These are phyloP conservation scores for Labeo rohita DNA, from an alignment of 2,113 vertebrate genomes.

Conservation along the genomic window DNA sequence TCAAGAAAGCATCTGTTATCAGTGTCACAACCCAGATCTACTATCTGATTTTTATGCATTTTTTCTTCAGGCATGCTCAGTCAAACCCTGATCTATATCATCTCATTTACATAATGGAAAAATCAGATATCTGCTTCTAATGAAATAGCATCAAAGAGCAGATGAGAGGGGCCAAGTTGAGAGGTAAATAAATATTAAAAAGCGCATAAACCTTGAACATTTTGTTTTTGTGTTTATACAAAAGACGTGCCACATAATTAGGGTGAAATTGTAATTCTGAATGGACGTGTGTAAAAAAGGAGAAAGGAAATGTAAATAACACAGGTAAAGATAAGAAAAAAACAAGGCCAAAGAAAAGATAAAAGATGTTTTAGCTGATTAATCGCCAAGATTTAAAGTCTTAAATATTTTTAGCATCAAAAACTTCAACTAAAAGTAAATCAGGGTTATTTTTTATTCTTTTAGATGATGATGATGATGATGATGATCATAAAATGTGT, in stretches of 20 bases:
- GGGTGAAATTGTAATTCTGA: slow-evolving; percentile 25
- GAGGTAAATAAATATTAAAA: background rate
- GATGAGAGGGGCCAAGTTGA: background rate
- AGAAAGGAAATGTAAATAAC: background rate
- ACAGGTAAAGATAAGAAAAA: background rate
- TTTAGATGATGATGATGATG: background rate
- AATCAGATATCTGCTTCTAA: slow-evolving; percentile 27
- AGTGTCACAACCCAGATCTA: slow-evolving; percentile 19
- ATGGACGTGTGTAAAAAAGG: background rate
- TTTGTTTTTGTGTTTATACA: slow-evolving; percentile 3
- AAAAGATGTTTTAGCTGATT: background rate
- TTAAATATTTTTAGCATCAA: background rate
- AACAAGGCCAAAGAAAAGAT: background rate
- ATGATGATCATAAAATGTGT: no score
- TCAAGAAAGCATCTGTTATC: slow-evolving; percentile 16
- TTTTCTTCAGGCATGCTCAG: slow-evolving; percentile 31
- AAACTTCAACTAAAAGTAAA: background rate
- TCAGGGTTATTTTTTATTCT: background rate
- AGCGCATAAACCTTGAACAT: background rate
- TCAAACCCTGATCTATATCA: slow-evolving; percentile 36
- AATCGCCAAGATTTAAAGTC: background rate
- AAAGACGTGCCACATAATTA: background rate
- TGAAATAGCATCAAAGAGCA: slow-evolving; percentile 23
- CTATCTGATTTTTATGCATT: background rate
- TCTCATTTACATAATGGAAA: slow-evolving; percentile 10